phyloP scores from a whole-genome alignment of 2,113 vertebrate genomes.

The Notothenia rossii region DNA sequence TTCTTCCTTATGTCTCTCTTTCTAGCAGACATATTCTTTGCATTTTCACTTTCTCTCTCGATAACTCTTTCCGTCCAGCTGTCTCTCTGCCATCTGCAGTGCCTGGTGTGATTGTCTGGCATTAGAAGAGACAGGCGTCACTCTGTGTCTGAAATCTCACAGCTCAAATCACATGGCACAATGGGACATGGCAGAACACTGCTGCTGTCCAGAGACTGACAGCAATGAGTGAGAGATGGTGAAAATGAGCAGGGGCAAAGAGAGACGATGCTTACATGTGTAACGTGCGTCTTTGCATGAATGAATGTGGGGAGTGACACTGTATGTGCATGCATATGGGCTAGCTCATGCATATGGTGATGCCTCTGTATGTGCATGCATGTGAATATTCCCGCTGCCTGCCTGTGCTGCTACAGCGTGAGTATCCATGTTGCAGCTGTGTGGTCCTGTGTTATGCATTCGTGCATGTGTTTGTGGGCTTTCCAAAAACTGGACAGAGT shows the following conservation, averaged over 20 bases:
- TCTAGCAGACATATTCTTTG: neutral
- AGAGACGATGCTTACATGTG: neutral
- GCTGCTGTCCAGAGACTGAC: conserved; percentile 58
- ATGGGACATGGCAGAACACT: conserved; percentile 57
- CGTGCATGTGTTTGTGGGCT: conserved; percentile 44
- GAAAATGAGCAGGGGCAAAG: conserved; percentile 19
- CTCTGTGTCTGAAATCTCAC: conserved; percentile 63
- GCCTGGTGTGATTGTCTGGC: conserved; percentile 59
- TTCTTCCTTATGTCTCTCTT: neutral
- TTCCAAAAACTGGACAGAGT: conserved; percentile 66
- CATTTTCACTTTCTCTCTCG: neutral
- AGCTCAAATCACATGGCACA: conserved; percentile 56
- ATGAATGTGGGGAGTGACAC: neutral
- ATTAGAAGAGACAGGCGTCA: conserved; percentile 47
- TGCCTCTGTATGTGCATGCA: conserved; percentile 1
- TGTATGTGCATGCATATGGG: conserved; percentile 4
- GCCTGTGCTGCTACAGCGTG: neutral
- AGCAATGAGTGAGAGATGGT: conserved; percentile 26
- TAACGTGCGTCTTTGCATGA: conserved; percentile 10
- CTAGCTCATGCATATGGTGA: neutral
- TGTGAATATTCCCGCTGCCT: neutral
- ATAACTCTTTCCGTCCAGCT: conserved; percentile 20
- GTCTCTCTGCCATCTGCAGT: conserved; percentile 48
- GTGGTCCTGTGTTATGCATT: neutral
- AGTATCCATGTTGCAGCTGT: neutral